A percentile compares a stretch with the other conserved stretches of the same genome.
Conservation (phyloP, 2,888 invertebrate species). For the Leucania comma region DNA sequence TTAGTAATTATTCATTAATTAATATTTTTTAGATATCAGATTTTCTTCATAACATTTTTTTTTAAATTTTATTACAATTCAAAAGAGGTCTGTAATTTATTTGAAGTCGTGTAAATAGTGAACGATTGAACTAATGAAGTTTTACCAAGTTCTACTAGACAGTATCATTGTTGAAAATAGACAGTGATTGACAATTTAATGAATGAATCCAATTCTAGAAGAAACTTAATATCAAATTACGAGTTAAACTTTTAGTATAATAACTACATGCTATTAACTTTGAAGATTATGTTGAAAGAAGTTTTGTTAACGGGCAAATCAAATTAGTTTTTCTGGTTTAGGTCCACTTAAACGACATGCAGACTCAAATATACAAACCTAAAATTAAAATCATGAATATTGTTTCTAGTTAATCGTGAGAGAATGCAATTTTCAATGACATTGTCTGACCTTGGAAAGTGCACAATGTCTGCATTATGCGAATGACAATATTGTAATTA, state of each 20-base stretch:
- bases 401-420: slow-evolving; percentile 24
- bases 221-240: slow-evolving; percentile 46
- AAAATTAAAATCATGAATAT: slow-evolving; percentile 15
- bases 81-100: slow-evolving; percentile 10
- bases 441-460: slow-evolving; percentile 35
- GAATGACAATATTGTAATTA: slow-evolving; percentile 8
- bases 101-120: slow-evolving; percentile 11
- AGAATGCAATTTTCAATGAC: slow-evolving; percentile 23
- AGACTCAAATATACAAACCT: slow-evolving; percentile 14
- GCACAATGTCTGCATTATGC: slow-evolving; percentile 28
- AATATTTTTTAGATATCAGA: neutral
- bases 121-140: slow-evolving; percentile 20
- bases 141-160: slow-evolving; percentile 41
- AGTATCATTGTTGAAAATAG: slow-evolving; percentile 32
- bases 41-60: neutral
- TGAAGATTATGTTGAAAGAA: slow-evolving; percentile 11
- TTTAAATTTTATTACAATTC: neutral
- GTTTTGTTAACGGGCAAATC: slow-evolving; percentile 33
- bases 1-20: slow-evolving; percentile 8
- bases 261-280: slow-evolving; percentile 64
- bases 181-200: slow-evolving; percentile 49
- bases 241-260: slow-evolving; percentile 36
- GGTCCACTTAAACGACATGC: slow-evolving; percentile 51
- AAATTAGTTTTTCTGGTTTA: slow-evolving; percentile 12
- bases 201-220: slow-evolving; percentile 60